Percentiles rank a stretch among this genome's conserved stretches.
phyloP scores from a whole-genome alignment of 2,888 invertebrate genomes.

The Meiosimyza decipiens region DNA sequence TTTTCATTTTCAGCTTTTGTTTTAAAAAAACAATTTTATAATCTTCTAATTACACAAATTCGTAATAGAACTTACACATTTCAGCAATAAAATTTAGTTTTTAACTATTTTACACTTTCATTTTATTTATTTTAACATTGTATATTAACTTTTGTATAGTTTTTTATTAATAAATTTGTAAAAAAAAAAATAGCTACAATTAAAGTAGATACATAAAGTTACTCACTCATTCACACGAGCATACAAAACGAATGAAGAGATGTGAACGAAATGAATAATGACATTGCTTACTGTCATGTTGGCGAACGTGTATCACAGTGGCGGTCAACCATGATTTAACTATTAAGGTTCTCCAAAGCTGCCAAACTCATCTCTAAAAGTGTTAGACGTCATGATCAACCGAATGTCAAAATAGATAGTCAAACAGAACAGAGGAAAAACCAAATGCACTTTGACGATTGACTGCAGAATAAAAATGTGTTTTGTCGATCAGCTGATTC shows the following conservation, averaged over 20 bases:
- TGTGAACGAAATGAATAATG: background rate
- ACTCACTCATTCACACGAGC: background rate
- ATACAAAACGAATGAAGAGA: slow-evolving; percentile 20
- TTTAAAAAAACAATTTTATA: background rate
- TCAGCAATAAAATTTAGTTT: background rate
- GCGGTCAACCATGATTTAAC: too few relatives aligned
- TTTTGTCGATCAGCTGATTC: too few relatives aligned
- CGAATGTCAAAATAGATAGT: too few relatives aligned
- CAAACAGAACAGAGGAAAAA: too few relatives aligned
- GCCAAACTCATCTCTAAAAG: too few relatives aligned
- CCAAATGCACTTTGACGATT: too few relatives aligned
- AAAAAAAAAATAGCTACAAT: slow-evolving; percentile 12
- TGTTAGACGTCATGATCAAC: too few relatives aligned
- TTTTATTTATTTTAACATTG: background rate
- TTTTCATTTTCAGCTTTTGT: slow-evolving; percentile 2
- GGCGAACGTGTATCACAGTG: too few relatives aligned
- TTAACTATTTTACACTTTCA: slow-evolving; percentile 22
- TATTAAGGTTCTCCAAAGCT: too few relatives aligned
- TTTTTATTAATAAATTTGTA: slow-evolving; percentile 29
- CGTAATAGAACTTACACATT: background rate
- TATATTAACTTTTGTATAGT: slow-evolving; percentile 24
- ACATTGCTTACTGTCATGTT: slow-evolving; percentile 9
- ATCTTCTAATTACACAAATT: background rate
- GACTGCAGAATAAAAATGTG: too few relatives aligned
- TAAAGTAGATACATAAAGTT: slow-evolving; percentile 10